phyloP scores from a whole-genome alignment of 2,113 vertebrate genomes.

The Nothobranchius furzeri region DNA sequence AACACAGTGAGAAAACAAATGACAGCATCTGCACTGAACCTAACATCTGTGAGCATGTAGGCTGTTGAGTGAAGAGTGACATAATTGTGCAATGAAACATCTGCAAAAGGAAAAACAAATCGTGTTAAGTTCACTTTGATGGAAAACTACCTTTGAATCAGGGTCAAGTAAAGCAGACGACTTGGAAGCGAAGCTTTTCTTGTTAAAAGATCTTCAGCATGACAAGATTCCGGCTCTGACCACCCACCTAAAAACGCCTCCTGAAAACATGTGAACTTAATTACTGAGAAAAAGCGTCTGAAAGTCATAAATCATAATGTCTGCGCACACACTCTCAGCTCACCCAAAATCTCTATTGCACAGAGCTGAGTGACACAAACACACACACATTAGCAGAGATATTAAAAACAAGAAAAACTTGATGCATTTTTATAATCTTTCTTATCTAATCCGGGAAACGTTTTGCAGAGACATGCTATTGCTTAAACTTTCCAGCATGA shows the following conservation, averaged over 20 bases:
- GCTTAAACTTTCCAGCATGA: slow-evolving; percentile 47
- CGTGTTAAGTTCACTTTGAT: slow-evolving; percentile 2
- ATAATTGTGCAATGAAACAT: slow-evolving; percentile 21
- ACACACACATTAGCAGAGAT: slow-evolving; percentile 15
- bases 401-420: slow-evolving; percentile 6
- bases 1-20: slow-evolving; percentile 11
- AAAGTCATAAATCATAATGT: slow-evolving; percentile 22
- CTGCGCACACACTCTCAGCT: background rate
- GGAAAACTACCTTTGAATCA: slow-evolving; percentile 26
- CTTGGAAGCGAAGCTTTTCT: slow-evolving; percentile 19
- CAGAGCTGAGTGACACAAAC: slow-evolving; percentile 6
- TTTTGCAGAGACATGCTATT: slow-evolving; percentile 26
- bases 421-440: slow-evolving; percentile 37
- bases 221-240: slow-evolving; percentile 23
- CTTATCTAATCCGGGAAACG: slow-evolving; percentile 64
- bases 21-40: slow-evolving; percentile 31
- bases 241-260: slow-evolving; percentile 33
- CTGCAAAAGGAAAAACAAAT: slow-evolving; percentile 4
- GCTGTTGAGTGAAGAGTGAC: slow-evolving; percentile 1
- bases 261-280: slow-evolving; percentile 36
- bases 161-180: slow-evolving; percentile 5
- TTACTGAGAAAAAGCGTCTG: slow-evolving; percentile 8
- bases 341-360: background rate
- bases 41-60: slow-evolving; percentile 35
- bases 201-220: slow-evolving; percentile 24